Evolutionary conservation across 2,888 invertebrate species (phyloP), one percentile per base, ranked within the genome.

Genomic region (Electrophaes corylata): DNA sequence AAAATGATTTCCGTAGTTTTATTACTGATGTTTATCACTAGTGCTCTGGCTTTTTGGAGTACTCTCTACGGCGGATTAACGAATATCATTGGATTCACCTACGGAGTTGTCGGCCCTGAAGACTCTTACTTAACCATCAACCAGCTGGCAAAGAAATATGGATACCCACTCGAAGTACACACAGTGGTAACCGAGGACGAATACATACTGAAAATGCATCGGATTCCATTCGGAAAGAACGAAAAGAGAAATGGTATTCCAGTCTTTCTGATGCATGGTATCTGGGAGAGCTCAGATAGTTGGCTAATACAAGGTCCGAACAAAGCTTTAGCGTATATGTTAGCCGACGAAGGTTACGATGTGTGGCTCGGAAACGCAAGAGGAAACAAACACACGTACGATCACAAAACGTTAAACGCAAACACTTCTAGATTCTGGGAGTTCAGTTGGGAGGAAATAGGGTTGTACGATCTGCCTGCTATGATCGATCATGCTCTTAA

Each of bases 351-450:
- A 43, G 95, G 95, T 3, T 95, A 93, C 70, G 95, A 96, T 68
- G 95, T 95, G 0, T 98, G 97, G 97, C 76, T 98, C 76, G 96
- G 96, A 0, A 98, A 98, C 80, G 93, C 94, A 1, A 92, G 97
- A 70, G 97, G 97, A 0, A 97, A 96, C 80, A 93, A 93, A 71
- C 76, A 86, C 5, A 66, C 55, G 1, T 55, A 79, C 3, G 65
- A 62, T 5, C 56, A 93, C 72, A 75, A 84, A 0, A 65, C 47
- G 1, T 50, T 83, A 0, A 65, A 61, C 3, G 39, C 71, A 0
- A 71, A 65, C 0, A 56, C 74, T 18, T 18, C 71, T 0, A 61
- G 73, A 6, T 91, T 79, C 62, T 92, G 91, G 91, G 72, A 82
- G 10, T 92, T 81, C 72, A 94, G 95, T 43, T 96, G 94, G 93